Percentiles rank a stretch among this genome's conserved stretches.
phyloP scores from a whole-genome alignment of 1,140 invertebrate genomes.

The Drosophila chauvacae region DNA sequence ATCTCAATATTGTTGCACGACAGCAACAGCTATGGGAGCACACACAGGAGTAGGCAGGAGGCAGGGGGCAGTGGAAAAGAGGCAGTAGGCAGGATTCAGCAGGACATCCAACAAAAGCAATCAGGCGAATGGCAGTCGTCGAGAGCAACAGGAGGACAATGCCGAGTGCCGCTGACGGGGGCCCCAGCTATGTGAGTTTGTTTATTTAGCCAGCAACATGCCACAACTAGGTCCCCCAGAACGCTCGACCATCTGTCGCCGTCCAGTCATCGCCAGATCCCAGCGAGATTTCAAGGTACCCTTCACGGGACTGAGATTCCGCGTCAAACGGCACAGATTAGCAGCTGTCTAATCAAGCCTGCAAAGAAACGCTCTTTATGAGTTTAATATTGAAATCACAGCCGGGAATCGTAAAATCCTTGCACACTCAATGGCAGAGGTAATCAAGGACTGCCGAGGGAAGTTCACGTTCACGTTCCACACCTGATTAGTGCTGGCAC shows the following conservation, averaged over 20 bases:
- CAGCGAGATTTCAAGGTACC: slow-evolving; percentile 3
- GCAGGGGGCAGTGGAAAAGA: not conserved
- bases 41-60: not conserved
- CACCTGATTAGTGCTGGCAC: slow-evolving; percentile 6
- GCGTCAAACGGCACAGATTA: slow-evolving; percentile 5
- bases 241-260: slow-evolving; percentile 24
- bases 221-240: not conserved
- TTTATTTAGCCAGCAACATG: slow-evolving; percentile 57
- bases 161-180: slow-evolving; percentile 12
- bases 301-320: not conserved
- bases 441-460: slow-evolving; percentile 1
- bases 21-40: slow-evolving; percentile 47
- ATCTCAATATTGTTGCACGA: slow-evolving; percentile 78
- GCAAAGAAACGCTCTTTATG: slow-evolving; percentile 4
- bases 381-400: slow-evolving; percentile 25
- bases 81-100: not conserved
- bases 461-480: not conserved
- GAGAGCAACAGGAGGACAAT: slow-evolving; percentile 40
- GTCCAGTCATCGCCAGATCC: slow-evolving; percentile 14
- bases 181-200: slow-evolving; percentile 33
- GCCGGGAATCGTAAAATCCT: slow-evolving; percentile 13
- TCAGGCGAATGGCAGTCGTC: slow-evolving; percentile 21
- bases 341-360: slow-evolving; percentile 25
- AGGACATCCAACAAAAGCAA: slow-evolving; percentile 28
- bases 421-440: slow-evolving; percentile 10